These are phyloP conservation scores for Nansenia antarctica DNA, from an alignment of 2,113 vertebrate genomes.

Conservation along the genomic window DNA sequence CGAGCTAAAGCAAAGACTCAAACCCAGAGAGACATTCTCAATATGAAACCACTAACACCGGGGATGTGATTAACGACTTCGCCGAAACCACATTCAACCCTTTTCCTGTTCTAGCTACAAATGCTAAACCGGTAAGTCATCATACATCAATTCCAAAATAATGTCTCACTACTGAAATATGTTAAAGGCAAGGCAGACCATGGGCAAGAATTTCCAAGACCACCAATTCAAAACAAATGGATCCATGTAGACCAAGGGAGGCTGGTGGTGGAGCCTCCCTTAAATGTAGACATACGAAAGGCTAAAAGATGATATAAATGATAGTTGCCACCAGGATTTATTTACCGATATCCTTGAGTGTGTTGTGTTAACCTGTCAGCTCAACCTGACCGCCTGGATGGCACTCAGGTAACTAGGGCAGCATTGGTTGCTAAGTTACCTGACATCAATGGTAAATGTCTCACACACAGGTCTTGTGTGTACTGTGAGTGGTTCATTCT, in stretches of 20 bases:
- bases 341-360: no score
- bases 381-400: no score
- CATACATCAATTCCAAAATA: not conserved
- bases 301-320: no score
- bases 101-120: not conserved
- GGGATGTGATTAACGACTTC: not conserved
- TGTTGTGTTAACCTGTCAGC: no score
- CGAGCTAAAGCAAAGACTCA: constrained; percentile 2
- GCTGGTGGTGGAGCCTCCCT: no score
- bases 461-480: not conserved
- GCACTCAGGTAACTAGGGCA: constrained; percentile 12
- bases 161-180: not conserved
- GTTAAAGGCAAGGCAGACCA: constrained; percentile 5
- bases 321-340: no score
- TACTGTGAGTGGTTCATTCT: not conserved
- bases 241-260: no score
- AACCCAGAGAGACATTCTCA: constrained; percentile 34
- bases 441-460: constrained; percentile 23
- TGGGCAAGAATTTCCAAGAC: not conserved
- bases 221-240: no score
- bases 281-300: no score
- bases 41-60: constrained; percentile 26
- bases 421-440: constrained; percentile 11
- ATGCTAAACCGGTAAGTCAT: constrained; percentile 32
- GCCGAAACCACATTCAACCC: constrained; percentile 3